Evolutionary conservation across 2,797 vertebrate genomes (phyloP).

Genomic region (Halcyon smyrnensis): DNA sequence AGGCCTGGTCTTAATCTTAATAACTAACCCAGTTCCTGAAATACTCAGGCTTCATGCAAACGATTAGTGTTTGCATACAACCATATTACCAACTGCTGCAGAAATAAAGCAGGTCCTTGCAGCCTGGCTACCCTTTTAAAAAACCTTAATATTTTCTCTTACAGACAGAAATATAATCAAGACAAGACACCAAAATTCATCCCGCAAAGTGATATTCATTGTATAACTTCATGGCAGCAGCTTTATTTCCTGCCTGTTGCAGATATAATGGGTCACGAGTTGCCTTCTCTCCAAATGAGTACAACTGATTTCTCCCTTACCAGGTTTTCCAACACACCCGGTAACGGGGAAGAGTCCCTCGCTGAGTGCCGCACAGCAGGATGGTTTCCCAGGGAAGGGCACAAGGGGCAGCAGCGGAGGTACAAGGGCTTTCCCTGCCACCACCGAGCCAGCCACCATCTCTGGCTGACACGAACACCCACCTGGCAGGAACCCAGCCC

Average conservation of each 20-base stretch:
- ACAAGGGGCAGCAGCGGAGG: neutral
- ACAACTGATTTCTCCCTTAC: neutral
- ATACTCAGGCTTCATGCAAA: neutral
- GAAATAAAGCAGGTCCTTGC: neutral
- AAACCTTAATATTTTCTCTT: neutral
- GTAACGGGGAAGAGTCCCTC: accelerated
- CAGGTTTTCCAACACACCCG: neutral
- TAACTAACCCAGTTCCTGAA: conserved; percentile 4
- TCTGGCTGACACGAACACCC: accelerated
- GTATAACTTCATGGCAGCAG: neutral
- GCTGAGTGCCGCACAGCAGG: neutral
- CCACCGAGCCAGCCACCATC: accelerated
- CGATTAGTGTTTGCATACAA: neutral
- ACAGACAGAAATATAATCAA: neutral
- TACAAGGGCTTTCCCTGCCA: neutral
- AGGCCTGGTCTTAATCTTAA: neutral
- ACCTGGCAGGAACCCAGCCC: neutral
- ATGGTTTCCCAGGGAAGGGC: neutral
- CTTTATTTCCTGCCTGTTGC: neutral
- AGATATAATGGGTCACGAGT: neutral
- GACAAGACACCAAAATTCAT: neutral
- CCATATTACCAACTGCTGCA: neutral
- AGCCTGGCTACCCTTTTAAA: neutral
- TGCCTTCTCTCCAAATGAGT: neutral
- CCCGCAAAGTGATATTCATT: neutral